Base-by-base conservation (phyloP, 2,888 invertebrate species). In the Argyresthia albistria region DNA sequence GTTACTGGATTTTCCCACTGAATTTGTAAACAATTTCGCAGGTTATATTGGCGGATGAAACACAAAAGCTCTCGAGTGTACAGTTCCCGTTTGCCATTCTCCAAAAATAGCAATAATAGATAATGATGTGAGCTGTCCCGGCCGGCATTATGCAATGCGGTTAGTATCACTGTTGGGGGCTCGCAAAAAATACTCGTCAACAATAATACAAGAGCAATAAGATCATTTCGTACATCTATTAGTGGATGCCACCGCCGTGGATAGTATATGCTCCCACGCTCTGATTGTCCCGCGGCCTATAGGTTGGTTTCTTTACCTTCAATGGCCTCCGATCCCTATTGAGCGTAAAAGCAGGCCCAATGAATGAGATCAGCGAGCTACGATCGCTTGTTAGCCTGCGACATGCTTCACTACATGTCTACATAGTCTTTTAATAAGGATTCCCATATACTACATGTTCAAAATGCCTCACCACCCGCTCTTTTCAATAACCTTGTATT, bases 171-270 rank as follows among this genome's bases (percentile, higher is more conserved):
- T 65, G 68, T 69, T 57, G 61, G 62, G 62, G 51, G 53, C 53
- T 54, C 58, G 65, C 63, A 80, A 76, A 80, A 77, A 80, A 72
- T 62, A 25, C n/a, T 53, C 54, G 58, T 60, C 67, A 66, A 79
- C 67, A 66, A 79, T 74, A 68, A 79, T 80, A 80, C 76, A 76
- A 80, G 73, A 69, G 78, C 76, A 80, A 81, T 83, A 77, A 76
- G 73, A 70, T 70, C 71, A 79, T 78, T 77, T 71, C 63, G 68
- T 65, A 66, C 67, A 63, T 67, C 80, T 70, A 84, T 83, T 86
- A 81, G 74, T 65, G 64, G 63, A 69, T 73, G 66, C 79, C 78
- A 79, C 80, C 77, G 50, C 43, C 12, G 36, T 1, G 12, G 51
- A 25, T 25, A 25, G 25, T 8, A 35, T 8, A 35, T 4, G 35